These are phyloP conservation scores for Drosophila affinis DNA, from an alignment of 2,888 invertebrate genomes.

Conservation along the genomic window DNA sequence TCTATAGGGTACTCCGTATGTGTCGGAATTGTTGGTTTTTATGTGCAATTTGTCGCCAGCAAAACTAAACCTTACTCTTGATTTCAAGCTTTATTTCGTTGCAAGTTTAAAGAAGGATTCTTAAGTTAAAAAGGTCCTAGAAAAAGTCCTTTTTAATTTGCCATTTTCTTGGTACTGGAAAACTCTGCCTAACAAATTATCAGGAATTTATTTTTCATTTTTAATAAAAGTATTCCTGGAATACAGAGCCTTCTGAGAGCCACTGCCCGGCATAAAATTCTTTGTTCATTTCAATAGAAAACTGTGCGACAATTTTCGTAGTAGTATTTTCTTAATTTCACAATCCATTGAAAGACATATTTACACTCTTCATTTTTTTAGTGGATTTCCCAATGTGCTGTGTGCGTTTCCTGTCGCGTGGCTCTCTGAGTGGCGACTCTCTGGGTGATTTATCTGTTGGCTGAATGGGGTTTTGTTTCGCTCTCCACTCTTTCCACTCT, in stretches of 20 bases:
- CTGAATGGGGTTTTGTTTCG: neutral
- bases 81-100: neutral
- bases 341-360: slow-evolving; percentile 24
- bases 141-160: neutral
- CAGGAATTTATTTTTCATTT: neutral
- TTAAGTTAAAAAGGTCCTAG: too few species aligned
- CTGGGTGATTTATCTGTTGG: slow-evolving; percentile 25
- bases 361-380: neutral
- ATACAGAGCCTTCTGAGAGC: neutral
- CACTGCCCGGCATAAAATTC: neutral
- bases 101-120: too few species aligned
- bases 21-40: neutral
- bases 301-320: neutral
- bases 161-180: neutral
- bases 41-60: neutral
- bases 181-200: neutral
- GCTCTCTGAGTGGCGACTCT: slow-evolving; percentile 13
- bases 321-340: slow-evolving; percentile 28
- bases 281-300: too few species aligned
- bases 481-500: slow-evolving; percentile 21
- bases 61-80: neutral
- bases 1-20: neutral
- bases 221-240: neutral
- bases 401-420: slow-evolving; percentile 40
- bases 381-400: slow-evolving; percentile 20